phyloP scores from a whole-genome alignment of 92 coral and sea anemone genomes.

The Zoanthus sansibaricus region DNA sequence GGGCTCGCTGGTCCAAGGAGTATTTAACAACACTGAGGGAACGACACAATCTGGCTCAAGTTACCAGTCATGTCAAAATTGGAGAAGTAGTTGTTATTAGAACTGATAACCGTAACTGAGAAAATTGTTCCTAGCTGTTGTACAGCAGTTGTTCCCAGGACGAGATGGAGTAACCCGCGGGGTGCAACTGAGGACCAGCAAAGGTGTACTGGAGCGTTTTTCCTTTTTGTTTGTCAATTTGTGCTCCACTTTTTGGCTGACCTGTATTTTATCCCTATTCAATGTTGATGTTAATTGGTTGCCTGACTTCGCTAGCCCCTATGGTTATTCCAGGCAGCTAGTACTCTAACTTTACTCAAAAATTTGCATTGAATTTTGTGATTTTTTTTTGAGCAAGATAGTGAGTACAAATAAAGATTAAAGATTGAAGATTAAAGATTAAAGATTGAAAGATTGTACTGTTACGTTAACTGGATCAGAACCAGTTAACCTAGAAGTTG shows the following conservation, averaged over 20 bases:
- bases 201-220: constrained; percentile 51
- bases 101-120: constrained; percentile 53
- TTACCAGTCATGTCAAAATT: constrained; percentile 30
- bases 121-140: constrained; percentile 55
- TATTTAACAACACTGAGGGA: constrained; percentile 53
- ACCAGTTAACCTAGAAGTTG: neutral
- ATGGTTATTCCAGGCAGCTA: too few species aligned
- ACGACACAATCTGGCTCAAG: constrained; percentile 57
- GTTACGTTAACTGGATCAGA: too few species aligned
- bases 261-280: too few species aligned
- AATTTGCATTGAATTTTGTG: too few species aligned
- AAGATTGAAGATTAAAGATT: neutral
- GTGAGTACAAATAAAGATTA: neutral
- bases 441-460: too few species aligned
- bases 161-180: constrained; percentile 54
- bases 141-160: constrained; percentile 36
- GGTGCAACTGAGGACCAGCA: constrained; percentile 47
- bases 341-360: too few species aligned
- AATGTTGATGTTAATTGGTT: too few species aligned
- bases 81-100: constrained; percentile 59
- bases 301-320: too few species aligned
- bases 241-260: too few species aligned
- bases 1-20: constrained; percentile 57
- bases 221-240: neutral
- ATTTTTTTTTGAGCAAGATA: too few species aligned